Percentiles rank a stretch among this genome's conserved stretches.
phyloP scores from a whole-genome alignment of 2,888 invertebrate species.

The Noctua janthe region DNA sequence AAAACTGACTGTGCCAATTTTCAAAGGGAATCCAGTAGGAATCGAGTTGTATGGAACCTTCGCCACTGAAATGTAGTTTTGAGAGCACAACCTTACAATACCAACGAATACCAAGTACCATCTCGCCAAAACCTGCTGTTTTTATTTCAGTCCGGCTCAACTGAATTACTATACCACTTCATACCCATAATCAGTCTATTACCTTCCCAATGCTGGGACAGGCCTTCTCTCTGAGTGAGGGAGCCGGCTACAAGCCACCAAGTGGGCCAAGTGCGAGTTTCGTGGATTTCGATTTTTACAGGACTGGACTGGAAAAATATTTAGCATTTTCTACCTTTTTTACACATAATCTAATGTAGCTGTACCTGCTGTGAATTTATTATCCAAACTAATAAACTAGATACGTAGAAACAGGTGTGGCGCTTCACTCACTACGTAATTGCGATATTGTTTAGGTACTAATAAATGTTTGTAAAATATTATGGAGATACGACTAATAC shows the following conservation, averaged over 20 bases:
- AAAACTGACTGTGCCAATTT: no score
- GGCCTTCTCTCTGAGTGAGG: neutral
- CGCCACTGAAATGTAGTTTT: neutral
- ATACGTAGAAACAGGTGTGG: constrained; percentile 31
- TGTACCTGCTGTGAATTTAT: neutral
- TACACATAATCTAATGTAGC: neutral
- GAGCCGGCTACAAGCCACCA: neutral
- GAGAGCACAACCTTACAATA: neutral
- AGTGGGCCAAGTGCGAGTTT: neutral
- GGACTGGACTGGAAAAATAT: neutral
- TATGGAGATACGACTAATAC: neutral
- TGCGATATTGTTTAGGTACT: constrained; percentile 18
- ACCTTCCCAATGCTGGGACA: neutral
- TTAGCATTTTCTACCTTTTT: neutral
- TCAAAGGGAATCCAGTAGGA: no score
- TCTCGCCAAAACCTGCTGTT: neutral
- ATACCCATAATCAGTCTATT: neutral
- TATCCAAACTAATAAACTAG: constrained; percentile 10
- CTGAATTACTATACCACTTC: neutral
- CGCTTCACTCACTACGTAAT: constrained; percentile 17
- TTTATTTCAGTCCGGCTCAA: neutral
- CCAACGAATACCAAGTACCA: neutral
- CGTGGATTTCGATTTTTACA: neutral
- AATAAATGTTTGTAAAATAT: constrained; percentile 4
- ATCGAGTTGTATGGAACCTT: no score